Evolutionary conservation across 2,797 vertebrate species (phyloP).

Genomic region (Antrozous pallidus): DNA sequence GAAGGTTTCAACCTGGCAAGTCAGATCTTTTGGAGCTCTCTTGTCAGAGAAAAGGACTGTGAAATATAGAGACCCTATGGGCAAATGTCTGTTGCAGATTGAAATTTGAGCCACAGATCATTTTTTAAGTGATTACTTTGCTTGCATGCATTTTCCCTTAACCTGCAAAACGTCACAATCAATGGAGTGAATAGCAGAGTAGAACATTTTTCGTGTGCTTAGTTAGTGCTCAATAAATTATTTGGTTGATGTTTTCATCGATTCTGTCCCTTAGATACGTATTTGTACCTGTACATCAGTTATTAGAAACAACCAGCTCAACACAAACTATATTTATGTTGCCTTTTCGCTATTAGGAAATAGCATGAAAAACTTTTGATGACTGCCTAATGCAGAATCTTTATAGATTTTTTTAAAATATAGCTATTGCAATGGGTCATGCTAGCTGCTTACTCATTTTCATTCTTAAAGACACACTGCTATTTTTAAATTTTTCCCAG

Average conservation of each 20-base stretch:
- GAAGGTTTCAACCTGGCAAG: background rate
- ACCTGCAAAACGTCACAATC: background rate
- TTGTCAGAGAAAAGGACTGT: constrained; percentile 22
- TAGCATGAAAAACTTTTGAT: background rate
- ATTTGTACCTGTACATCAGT: background rate
- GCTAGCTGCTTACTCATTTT: background rate
- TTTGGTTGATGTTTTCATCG: constrained; percentile 18
- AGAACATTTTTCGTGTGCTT: background rate
- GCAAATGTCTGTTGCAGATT: background rate
- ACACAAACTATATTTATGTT: background rate
- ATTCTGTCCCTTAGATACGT: background rate
- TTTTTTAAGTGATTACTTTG: background rate
- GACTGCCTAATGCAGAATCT: background rate
- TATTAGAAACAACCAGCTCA: background rate
- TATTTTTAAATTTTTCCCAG: background rate
- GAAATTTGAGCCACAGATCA: background rate
- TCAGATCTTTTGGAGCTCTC: background rate
- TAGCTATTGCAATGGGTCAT: background rate
- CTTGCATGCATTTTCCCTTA: background rate
- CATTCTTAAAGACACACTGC: background rate
- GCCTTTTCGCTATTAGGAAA: background rate
- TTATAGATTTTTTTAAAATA: background rate
- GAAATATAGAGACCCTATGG: background rate
- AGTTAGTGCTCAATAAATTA: constrained; percentile 30
- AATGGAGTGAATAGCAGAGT: background rate